Evolutionary conservation across 2,113 vertebrate species (phyloP).

Genomic region (Apus apus): DNA sequence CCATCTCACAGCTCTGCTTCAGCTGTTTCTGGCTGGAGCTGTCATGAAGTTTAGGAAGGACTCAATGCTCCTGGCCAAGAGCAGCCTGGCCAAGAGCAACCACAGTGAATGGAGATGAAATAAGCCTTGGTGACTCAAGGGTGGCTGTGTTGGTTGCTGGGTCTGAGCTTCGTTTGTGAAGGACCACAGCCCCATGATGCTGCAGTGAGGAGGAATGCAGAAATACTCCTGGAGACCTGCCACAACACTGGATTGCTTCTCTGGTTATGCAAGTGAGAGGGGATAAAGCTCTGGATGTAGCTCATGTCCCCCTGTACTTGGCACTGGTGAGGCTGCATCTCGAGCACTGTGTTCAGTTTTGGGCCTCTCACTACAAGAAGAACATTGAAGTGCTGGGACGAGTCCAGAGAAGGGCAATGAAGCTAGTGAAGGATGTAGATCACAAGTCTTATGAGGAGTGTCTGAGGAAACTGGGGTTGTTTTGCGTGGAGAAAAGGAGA

Average conservation of each 20-base stretch:
- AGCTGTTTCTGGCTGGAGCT: neutral
- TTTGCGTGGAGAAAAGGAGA: no score
- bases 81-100: neutral
- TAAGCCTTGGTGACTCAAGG: neutral
- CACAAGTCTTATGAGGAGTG: no score
- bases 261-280: neutral
- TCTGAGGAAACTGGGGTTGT: no score
- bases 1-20: neutral
- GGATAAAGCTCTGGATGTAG: neutral
- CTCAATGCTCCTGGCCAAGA: neutral
- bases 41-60: neutral
- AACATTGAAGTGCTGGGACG: no score
- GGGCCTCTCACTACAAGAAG: no score
- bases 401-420: no score
- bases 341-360: no score
- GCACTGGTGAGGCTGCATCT: no score
- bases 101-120: neutral
- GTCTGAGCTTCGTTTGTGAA: neutral
- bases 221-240: neutral
- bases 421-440: no score
- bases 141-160: neutral
- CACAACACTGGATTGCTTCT: neutral
- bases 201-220: neutral
- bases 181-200: neutral
- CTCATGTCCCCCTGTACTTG: no score